Conservation (phyloP, 2,797 vertebrate genomes). For the Sphaeramia orbicularis region DNA sequence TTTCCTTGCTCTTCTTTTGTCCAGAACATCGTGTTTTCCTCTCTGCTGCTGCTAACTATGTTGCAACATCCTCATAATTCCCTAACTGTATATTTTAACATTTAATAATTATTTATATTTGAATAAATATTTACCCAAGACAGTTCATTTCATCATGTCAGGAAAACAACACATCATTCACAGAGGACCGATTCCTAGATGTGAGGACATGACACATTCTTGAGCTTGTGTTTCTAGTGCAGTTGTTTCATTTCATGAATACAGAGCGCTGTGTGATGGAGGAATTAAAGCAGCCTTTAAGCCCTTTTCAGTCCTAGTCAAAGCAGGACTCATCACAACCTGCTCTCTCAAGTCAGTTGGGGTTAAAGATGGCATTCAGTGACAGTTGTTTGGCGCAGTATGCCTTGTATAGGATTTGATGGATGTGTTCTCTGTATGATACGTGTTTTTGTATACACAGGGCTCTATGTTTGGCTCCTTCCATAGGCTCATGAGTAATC, state of each 20-base stretch:
- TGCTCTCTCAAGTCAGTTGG: slow-evolving; percentile 55
- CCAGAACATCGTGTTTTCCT: background rate
- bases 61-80: background rate
- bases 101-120: background rate
- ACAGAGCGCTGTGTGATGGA: slow-evolving; percentile 16
- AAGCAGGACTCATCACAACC: slow-evolving; percentile 12
- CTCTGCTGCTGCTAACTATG: background rate
- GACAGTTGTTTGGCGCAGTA: slow-evolving; percentile 67
- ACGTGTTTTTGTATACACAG: slow-evolving; percentile 73
- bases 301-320: slow-evolving; percentile 17
- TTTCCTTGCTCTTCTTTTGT: background rate
- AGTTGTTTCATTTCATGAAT: slow-evolving; percentile 61
- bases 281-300: slow-evolving; percentile 34
- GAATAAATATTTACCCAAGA: background rate
- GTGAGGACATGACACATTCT: slow-evolving; percentile 46
- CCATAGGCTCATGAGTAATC: slow-evolving; percentile 65
- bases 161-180: slow-evolving; percentile 8
- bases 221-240: slow-evolving; percentile 41
- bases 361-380: slow-evolving; percentile 37
- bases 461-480: slow-evolving; percentile 65
- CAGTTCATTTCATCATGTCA: background rate
- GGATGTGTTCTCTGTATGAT: slow-evolving; percentile 64
- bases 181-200: slow-evolving; percentile 3
- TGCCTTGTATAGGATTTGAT: slow-evolving; percentile 49
- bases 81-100: background rate